Percentiles rank a stretch among this genome's conserved stretches.
Conservation (phyloP, 1,140 invertebrate genomes). For the Rhopalosiphum maidis region DNA sequence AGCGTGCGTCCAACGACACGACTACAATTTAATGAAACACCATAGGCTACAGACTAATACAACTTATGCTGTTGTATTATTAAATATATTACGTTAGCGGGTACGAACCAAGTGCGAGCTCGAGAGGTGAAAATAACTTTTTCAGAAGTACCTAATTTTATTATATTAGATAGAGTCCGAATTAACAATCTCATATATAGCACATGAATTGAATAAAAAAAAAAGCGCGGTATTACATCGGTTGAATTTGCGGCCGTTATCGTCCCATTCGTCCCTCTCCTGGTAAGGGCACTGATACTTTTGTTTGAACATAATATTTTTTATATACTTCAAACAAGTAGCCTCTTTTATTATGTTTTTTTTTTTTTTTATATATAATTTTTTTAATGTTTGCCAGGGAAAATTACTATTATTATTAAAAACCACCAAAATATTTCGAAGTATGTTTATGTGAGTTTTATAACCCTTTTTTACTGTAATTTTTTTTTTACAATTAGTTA, state of each 20-base stretch:
- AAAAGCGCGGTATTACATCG: not conserved
- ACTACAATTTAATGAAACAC: not conserved
- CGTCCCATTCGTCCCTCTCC: too few relatives aligned
- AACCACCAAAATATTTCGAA: too few relatives aligned
- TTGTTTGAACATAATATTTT: not conserved
- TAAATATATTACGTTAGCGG: not conserved
- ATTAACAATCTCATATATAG: not conserved
- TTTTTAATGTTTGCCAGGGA: not conserved
- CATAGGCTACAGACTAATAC: not conserved
- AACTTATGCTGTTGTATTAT: not conserved
- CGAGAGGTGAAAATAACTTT: not conserved
- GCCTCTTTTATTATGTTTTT: not conserved
- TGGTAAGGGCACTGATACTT: not conserved
- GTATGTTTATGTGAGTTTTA: too few relatives aligned
- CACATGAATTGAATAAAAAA: not conserved
- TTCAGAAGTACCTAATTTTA: not conserved
- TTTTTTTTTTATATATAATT: not conserved
- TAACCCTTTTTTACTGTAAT: too few relatives aligned
- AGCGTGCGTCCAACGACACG: not conserved
- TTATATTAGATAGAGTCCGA: not conserved
- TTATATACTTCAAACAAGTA: not conserved
- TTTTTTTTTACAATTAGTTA: too few relatives aligned
- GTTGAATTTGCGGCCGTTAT: not conserved
- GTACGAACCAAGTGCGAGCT: not conserved
- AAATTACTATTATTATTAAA: not conserved